Conservation (phyloP, 2,113 vertebrate species). For the Lichenostomus cassidix region DNA sequence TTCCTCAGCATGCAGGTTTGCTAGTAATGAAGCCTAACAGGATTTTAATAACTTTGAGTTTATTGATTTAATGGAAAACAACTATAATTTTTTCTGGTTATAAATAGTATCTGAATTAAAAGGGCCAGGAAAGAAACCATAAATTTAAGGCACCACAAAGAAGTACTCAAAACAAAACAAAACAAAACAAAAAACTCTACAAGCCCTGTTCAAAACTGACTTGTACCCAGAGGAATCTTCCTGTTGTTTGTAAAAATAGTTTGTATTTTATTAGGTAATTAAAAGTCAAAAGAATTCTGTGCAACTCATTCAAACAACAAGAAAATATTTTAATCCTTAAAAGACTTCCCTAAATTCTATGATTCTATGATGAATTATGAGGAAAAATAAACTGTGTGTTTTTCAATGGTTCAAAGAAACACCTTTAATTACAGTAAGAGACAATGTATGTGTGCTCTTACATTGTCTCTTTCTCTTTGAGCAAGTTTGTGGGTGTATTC, state of each 20-base stretch:
- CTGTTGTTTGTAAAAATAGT: background rate
- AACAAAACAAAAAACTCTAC: background rate
- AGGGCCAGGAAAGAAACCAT: background rate
- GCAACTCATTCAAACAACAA: background rate
- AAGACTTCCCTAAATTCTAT: background rate
- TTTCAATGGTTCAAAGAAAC: background rate
- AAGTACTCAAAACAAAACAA: background rate
- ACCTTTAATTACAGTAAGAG: fast-evolving
- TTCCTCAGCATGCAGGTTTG: background rate
- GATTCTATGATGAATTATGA: background rate
- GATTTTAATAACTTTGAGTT: background rate
- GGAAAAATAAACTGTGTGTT: background rate
- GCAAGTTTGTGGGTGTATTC: background rate
- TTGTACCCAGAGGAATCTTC: background rate
- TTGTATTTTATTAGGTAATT: background rate
- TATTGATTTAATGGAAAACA: background rate
- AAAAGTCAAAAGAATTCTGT: background rate
- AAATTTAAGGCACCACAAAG: background rate
- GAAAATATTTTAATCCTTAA: background rate
- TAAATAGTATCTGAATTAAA: background rate
- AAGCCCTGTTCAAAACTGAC: background rate
- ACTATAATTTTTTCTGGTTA: background rate
- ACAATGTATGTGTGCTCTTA: background rate
- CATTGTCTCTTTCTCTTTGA: background rate
- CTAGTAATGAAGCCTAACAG: background rate